phyloP scores from a whole-genome alignment of 2,797 vertebrate species.

The Alcedo quadribrachys region DNA sequence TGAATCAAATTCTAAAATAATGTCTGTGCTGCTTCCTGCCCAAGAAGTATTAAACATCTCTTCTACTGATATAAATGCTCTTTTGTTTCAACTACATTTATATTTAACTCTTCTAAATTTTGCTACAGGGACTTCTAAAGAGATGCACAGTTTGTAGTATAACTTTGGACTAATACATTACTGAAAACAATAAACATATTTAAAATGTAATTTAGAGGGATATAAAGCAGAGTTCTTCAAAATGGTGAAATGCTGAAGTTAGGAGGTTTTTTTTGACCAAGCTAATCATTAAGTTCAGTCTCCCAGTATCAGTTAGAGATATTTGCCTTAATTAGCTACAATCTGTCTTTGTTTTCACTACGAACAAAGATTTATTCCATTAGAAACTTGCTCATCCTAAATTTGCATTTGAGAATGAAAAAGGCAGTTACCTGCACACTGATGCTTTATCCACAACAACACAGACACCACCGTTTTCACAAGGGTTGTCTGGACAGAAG shows the following conservation, averaged over 20 bases:
- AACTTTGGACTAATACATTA: background rate
- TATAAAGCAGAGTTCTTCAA: background rate
- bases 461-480: slow-evolving; percentile 85
- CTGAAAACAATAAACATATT: background rate
- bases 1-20: slow-evolving; percentile 1
- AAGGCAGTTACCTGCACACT: slow-evolving; percentile 82
- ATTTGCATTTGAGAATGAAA: background rate
- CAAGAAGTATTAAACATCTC: background rate
- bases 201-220: background rate
- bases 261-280: background rate
- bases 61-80: background rate
- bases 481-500: slow-evolving; percentile 76
- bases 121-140: background rate
- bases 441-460: slow-evolving; percentile 14
- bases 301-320: background rate
- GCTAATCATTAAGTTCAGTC: background rate
- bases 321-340: background rate
- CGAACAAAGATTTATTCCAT: background rate
- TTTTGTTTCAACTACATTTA: background rate
- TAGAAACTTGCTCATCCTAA: background rate
- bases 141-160: background rate
- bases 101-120: background rate
- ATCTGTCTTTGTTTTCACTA: background rate
- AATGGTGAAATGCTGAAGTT: background rate
- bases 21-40: background rate